phyloP scores from a whole-genome alignment of 2,888 invertebrate genomes.

The Halictus quadricinctus region DNA sequence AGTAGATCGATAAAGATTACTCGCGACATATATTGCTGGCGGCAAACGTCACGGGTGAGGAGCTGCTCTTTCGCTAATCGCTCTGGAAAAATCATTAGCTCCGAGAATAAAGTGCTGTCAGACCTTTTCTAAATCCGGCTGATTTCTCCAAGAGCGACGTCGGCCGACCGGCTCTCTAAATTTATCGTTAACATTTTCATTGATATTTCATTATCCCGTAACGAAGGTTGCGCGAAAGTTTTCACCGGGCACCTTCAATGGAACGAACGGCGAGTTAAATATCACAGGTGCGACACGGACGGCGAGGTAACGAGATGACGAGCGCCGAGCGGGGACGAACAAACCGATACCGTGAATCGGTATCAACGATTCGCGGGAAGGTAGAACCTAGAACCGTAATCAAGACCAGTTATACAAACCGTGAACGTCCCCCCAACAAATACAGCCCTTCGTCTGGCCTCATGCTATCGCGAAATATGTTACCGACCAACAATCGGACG shows the following conservation, averaged over 20 bases:
- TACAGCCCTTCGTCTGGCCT: constrained; percentile 29
- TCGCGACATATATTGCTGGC: background rate
- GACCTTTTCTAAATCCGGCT: constrained; percentile 14
- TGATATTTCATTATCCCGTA: constrained; percentile 29
- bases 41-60: background rate
- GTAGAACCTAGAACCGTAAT: background rate
- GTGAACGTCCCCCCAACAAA: constrained; percentile 14
- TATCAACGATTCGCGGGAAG: constrained; percentile 25
- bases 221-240: background rate
- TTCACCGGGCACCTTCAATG: background rate
- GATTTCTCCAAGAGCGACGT: constrained; percentile 21
- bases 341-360: constrained; percentile 36
- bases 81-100: constrained; percentile 31
- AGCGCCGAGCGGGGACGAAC: too few species aligned
- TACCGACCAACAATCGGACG: background rate
- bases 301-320: background rate
- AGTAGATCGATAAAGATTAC: too few species aligned
- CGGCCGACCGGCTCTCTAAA: constrained; percentile 27
- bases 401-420: background rate
- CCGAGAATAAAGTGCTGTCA: constrained; percentile 10
- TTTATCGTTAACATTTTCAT: constrained; percentile 42
- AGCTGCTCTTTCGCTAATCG: background rate
- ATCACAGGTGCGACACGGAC: constrained; percentile 23
- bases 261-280: constrained; percentile 31
- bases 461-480: constrained; percentile 31